Evolutionary conservation across 2,797 vertebrate genomes (phyloP).

Genomic region (Dicrostonyx torquatus): DNA sequence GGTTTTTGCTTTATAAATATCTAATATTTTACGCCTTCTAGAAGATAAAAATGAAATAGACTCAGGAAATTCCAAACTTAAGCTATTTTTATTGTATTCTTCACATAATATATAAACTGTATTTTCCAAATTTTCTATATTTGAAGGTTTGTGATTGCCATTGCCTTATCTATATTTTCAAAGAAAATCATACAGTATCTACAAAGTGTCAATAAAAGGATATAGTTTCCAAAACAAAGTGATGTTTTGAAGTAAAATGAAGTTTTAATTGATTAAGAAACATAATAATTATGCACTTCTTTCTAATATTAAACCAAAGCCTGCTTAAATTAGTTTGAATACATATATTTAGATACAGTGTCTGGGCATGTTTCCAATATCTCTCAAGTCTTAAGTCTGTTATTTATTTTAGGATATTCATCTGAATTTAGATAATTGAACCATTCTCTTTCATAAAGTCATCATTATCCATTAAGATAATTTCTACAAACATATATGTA

Average conservation of each 20-base stretch:
- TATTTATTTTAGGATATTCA: not conserved
- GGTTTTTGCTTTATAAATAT: slow-evolving; percentile 38
- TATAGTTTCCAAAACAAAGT: not conserved
- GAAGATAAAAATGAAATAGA: slow-evolving; percentile 26
- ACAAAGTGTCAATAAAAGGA: not conserved
- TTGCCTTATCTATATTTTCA: not conserved
- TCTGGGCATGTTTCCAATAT: slow-evolving; percentile 42
- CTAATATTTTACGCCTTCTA: not conserved
- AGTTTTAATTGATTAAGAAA: not conserved
- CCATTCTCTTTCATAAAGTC: not conserved
- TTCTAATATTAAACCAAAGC: slow-evolving; percentile 28
- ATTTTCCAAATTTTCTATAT: slow-evolving; percentile 2
- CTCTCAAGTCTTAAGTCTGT: not conserved
- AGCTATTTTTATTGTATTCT: not conserved
- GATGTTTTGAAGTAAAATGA: not conserved
- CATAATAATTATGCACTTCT: not conserved
- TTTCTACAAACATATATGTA: not conserved
- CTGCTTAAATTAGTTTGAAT: not conserved
- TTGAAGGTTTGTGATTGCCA: not conserved
- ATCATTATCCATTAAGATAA: not conserved
- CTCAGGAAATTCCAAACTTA: not conserved
- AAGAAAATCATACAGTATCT: not conserved
- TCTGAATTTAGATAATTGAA: not conserved
- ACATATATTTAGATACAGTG: not conserved
- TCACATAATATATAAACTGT: not conserved